A percentile compares a stretch with the other conserved stretches of the same genome.
Evolutionary conservation across 2,797 vertebrate species (phyloP).

Genomic region (Cephalopachus bancanus): DNA sequence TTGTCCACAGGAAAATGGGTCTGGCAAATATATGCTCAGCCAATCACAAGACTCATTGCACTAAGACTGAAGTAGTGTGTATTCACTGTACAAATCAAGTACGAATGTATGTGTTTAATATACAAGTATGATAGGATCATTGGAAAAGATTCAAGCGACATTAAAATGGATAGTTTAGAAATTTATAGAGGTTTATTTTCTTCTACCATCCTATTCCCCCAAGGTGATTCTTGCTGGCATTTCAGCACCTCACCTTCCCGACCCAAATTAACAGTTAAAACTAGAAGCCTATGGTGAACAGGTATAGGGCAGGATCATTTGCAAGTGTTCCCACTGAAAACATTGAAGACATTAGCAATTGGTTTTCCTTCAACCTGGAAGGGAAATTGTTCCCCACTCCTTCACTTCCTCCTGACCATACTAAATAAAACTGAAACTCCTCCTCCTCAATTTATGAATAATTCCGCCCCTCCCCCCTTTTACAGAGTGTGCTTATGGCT

Average conservation of each 20-base stretch:
- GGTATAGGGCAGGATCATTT: neutral
- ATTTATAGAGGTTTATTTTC: neutral
- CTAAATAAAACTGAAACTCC: neutral
- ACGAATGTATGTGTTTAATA: neutral
- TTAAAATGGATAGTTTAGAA: neutral
- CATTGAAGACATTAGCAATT: accelerated
- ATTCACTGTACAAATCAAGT: neutral
- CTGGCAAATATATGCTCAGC: neutral
- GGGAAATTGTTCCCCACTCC: neutral
- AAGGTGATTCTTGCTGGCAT: neutral
- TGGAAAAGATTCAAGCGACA: neutral
- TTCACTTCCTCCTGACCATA: neutral
- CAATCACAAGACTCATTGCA: neutral
- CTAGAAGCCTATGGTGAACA: too few relatives aligned
- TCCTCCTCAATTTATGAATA: too few relatives aligned
- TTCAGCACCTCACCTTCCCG: neutral
- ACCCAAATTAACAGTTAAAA: too few relatives aligned
- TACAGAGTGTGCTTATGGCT: accelerated
- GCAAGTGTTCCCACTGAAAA: accelerated
- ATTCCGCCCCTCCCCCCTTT: too few relatives aligned
- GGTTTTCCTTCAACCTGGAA: neutral
- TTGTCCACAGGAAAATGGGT: neutral
- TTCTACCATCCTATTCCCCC: neutral
- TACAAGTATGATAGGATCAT: neutral
- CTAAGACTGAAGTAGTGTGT: neutral